These are phyloP conservation scores for Gerris buenoi DNA, from an alignment of 1,140 invertebrate genomes.

Conservation along the genomic window DNA sequence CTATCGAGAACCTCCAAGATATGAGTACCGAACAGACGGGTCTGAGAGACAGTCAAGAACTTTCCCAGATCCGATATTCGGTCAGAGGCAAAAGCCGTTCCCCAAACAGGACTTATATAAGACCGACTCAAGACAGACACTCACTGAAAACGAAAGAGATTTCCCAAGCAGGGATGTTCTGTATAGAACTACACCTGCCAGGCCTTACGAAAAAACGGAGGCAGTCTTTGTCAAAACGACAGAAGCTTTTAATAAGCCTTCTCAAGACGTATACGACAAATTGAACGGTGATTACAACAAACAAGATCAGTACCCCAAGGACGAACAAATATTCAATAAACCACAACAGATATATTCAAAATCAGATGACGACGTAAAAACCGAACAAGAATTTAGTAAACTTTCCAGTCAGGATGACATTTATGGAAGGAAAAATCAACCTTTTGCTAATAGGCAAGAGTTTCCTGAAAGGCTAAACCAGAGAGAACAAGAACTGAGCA, in stretches of 20 bases:
- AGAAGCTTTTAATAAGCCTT: not conserved
- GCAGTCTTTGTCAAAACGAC: not conserved
- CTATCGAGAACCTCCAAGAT: slow-evolving; percentile 33
- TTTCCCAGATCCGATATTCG: not conserved
- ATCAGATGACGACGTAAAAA: not conserved
- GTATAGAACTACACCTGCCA: not conserved
- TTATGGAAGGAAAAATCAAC: not conserved
- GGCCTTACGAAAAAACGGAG: not conserved
- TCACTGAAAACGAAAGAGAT: not conserved
- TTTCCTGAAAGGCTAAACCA: no score
- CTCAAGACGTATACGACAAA: not conserved
- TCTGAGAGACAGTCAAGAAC: not conserved
- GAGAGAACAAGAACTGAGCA: not conserved
- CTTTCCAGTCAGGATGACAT: not conserved
- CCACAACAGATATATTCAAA: not conserved
- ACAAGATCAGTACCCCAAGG: not conserved
- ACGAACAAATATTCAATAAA: not conserved
- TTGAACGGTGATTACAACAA: not conserved
- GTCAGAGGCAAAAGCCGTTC: slow-evolving; percentile 11
- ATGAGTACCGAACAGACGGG: not conserved
- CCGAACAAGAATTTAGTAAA: not conserved
- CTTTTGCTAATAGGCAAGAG: not conserved
- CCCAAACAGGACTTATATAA: slow-evolving; percentile 4
- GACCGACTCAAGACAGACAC: not conserved
- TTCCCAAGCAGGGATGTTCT: not conserved